These are phyloP conservation scores for Pycnomerus fuliginosus DNA, from an alignment of 2,888 invertebrate genomes.

Conservation along the genomic window DNA sequence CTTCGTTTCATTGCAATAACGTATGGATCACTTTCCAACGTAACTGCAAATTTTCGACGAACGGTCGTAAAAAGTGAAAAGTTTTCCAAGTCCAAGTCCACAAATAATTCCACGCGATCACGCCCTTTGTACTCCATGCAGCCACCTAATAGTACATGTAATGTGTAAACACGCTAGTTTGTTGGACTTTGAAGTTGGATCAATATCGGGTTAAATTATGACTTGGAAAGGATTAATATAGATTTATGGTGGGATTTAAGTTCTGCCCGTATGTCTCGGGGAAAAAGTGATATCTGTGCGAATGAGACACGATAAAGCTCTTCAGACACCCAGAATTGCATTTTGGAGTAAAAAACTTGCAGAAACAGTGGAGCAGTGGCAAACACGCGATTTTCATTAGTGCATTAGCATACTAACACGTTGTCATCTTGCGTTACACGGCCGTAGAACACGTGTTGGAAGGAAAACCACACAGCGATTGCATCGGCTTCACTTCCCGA, in stretches of 20 bases:
- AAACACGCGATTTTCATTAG: constrained; percentile 5
- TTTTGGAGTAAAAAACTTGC: not conserved
- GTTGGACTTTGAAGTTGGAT: constrained; percentile 19
- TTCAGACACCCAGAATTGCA: no score
- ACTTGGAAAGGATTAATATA: constrained; percentile 21
- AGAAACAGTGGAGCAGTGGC: no score
- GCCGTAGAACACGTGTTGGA: constrained; percentile 7
- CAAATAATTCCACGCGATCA: no score
- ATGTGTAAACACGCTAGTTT: constrained; percentile 22
- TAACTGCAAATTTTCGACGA: no score
- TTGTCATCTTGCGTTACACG: constrained; percentile 17
- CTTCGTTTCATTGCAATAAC: no score
- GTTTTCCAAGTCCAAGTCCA: no score
- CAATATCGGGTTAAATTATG: constrained; percentile 21
- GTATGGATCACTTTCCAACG: no score
- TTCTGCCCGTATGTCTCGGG: not conserved
- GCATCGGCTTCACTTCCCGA: constrained; percentile 5
- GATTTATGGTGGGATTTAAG: constrained; percentile 21
- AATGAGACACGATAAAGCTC: no score
- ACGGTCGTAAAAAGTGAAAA: no score
- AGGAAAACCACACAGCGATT: constrained; percentile 13
- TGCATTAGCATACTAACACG: constrained; percentile 6
- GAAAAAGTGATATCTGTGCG: not conserved
- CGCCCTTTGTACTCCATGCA: no score
- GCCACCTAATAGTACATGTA: no score